Evolutionary conservation across 2,888 invertebrate species (phyloP).

Genomic region (Acheta domesticus): DNA sequence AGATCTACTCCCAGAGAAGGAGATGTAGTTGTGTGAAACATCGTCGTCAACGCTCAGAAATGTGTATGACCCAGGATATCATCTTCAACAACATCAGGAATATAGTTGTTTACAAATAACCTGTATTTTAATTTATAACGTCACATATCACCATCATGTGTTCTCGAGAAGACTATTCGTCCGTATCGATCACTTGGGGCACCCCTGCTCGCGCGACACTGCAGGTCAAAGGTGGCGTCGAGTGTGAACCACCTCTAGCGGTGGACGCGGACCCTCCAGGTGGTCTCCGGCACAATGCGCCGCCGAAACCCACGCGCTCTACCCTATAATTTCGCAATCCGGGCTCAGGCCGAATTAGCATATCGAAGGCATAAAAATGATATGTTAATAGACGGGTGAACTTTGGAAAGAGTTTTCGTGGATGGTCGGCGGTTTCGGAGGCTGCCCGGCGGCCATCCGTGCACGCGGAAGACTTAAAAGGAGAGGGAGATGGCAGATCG

Average conservation of each 20-base stretch:
- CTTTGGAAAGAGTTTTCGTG: not conserved
- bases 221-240: not conserved
- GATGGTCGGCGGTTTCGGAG: too few species aligned
- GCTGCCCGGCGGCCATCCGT: too few species aligned
- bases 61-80: too few species aligned
- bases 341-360: not conserved
- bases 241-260: not conserved
- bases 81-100: too few species aligned
- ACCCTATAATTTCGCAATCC: not conserved
- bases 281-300: not conserved
- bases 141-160: too few species aligned
- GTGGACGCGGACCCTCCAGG: not conserved
- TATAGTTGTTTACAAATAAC: too few species aligned
- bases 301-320: not conserved
- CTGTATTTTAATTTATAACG: too few species aligned
- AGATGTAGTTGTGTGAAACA: too few species aligned
- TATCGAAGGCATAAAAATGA: constrained; percentile 8
- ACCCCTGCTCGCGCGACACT: not conserved
- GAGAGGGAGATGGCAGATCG: too few species aligned
- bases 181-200: not conserved
- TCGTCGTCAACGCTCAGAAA: too few species aligned
- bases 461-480: too few species aligned
- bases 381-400: constrained; percentile 18
- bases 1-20: too few species aligned
- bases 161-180: not conserved